Conservation (phyloP, 2,113 vertebrate genomes). For the Willisornis vidua region DNA sequence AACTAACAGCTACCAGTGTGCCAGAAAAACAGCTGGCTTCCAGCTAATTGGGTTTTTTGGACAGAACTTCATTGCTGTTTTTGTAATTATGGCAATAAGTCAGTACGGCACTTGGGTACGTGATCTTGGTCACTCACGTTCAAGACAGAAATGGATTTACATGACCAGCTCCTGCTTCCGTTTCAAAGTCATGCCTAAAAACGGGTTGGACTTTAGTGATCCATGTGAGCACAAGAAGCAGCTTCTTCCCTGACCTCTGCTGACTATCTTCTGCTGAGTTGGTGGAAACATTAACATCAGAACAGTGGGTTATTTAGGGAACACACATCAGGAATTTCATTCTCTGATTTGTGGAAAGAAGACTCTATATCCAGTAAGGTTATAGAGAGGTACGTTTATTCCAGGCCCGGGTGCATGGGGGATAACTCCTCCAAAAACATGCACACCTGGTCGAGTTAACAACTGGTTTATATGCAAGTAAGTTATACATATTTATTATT, state of each 20-base stretch:
- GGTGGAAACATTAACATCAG: neutral
- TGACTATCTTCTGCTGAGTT: neutral
- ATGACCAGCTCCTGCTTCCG: neutral
- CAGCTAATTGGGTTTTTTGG: neutral
- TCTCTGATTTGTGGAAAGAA: neutral
- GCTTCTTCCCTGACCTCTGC: neutral
- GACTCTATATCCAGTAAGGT: too few species aligned
- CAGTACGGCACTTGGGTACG: rapidly evolving
- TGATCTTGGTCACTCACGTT: neutral
- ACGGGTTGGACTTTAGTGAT: neutral
- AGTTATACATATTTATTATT: too few species aligned
- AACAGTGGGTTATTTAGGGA: neutral
- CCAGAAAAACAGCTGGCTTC: neutral
- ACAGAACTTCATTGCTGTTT: neutral
- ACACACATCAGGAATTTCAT: rapidly evolving
- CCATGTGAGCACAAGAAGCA: neutral
- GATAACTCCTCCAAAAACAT: too few species aligned
- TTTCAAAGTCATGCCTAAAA: neutral
- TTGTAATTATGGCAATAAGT: neutral
- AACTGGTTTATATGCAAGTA: too few species aligned
- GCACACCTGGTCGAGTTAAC: too few species aligned
- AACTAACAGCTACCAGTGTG: neutral
- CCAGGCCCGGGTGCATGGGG: too few species aligned
- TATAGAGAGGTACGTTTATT: too few species aligned
- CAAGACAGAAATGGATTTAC: neutral